A percentile compares a stretch with the other conserved stretches of the same genome.
These are phyloP conservation scores for Toxonevra muliebris DNA, from an alignment of 2,888 invertebrate genomes.

Conservation along the genomic window DNA sequence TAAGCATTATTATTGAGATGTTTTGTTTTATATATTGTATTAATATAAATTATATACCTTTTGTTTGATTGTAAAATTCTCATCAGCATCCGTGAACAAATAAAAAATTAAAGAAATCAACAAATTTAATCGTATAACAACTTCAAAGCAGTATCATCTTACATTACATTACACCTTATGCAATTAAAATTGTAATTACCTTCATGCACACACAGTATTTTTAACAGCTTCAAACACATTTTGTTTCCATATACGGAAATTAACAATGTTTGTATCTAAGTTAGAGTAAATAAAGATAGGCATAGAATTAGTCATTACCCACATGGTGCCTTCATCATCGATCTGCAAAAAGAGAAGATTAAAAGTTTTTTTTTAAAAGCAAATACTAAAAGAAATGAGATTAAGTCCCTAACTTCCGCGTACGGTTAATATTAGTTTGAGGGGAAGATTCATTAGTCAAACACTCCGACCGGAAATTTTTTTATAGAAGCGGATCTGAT, in stretches of 20 bases:
- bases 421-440: not conserved
- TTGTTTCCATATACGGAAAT: slow-evolving; percentile 72
- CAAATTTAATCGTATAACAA: not conserved
- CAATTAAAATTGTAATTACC: slow-evolving; percentile 9
- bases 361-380: too few relatives aligned
- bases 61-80: slow-evolving; percentile 6
- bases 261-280: slow-evolving; percentile 70
- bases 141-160: too few relatives aligned
- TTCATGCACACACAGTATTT: slow-evolving; percentile 64
- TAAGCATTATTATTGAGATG: too few relatives aligned
- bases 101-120: not conserved
- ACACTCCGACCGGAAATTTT: too few relatives aligned
- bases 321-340: slow-evolving; percentile 71
- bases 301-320: slow-evolving; percentile 75
- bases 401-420: not conserved
- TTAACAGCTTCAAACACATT: slow-evolving; percentile 61
- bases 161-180: too few relatives aligned
- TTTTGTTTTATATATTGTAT: slow-evolving; percentile 27
- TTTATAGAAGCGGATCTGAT: too few relatives aligned
- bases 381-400: not conserved
- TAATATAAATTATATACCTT: slow-evolving; percentile 19
- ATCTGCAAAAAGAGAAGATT: slow-evolving; percentile 63
- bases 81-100: not conserved
- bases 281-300: slow-evolving; percentile 73
- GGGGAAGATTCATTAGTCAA: too few relatives aligned